Conservation (phyloP, 2,888 invertebrate species). For the Dryadula phaetusa region DNA sequence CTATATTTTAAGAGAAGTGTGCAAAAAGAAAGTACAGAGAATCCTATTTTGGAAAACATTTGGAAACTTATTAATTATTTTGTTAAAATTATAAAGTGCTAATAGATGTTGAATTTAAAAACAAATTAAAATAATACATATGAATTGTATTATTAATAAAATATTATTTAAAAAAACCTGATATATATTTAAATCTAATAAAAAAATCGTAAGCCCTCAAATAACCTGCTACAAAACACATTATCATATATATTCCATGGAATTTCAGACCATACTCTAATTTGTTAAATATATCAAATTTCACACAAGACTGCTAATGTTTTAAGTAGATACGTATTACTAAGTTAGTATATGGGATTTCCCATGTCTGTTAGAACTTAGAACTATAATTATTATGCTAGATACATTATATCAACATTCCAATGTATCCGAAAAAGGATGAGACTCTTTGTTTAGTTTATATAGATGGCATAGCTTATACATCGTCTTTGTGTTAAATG, state of each 20-base stretch:
- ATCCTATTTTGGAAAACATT: too few species aligned
- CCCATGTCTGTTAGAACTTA: constrained; percentile 22
- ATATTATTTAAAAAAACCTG: too few species aligned
- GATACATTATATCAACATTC: constrained; percentile 30
- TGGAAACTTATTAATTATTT: too few species aligned
- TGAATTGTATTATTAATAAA: too few species aligned
- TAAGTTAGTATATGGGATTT: constrained; percentile 35
- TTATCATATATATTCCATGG: neutral
- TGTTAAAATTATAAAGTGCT: too few species aligned
- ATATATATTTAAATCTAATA: too few species aligned
- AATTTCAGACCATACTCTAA: neutral
- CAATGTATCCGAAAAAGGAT: constrained; percentile 37
- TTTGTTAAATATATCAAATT: constrained; percentile 1
- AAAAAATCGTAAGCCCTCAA: too few species aligned
- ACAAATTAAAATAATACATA: too few species aligned
- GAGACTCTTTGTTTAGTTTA: constrained; percentile 36
- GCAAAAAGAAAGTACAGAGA: too few species aligned
- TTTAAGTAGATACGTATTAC: neutral
- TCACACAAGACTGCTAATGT: constrained; percentile 24
- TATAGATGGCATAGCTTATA: constrained; percentile 5
- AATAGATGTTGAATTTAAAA: too few species aligned
- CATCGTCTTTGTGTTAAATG: constrained; percentile 4
- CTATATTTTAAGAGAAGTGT: too few species aligned
- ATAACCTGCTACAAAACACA: too few species aligned
- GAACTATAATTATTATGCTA: constrained; percentile 37